These are phyloP conservation scores for Autographa gamma DNA, from an alignment of 2,888 invertebrate genomes.

Conservation along the genomic window DNA sequence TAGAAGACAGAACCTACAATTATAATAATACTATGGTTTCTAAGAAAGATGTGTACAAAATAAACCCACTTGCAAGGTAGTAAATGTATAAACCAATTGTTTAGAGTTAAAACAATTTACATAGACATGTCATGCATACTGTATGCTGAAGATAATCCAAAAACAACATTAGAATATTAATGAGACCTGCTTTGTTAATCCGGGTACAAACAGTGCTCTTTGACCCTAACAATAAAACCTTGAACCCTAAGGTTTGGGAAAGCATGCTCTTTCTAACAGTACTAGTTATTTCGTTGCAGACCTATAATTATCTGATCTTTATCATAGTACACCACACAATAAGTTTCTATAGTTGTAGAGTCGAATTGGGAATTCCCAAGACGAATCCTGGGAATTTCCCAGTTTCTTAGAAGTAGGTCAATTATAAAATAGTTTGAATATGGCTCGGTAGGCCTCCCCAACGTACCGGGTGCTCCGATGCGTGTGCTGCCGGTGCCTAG, in stretches of 20 bases:
- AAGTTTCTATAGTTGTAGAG: conserved; percentile 25
- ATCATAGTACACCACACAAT: conserved; percentile 16
- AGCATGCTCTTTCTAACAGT: background rate
- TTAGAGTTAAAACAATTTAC: conserved; percentile 34
- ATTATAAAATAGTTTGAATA: background rate
- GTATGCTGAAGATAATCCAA: conserved; percentile 27
- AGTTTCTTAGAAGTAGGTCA: conserved; percentile 4
- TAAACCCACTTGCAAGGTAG: conserved; percentile 9
- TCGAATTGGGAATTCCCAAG: background rate
- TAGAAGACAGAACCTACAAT: background rate
- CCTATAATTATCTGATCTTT: conserved; percentile 42
- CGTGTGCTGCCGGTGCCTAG: conserved; percentile 90
- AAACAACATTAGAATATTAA: conserved; percentile 49
- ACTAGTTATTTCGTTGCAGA: conserved; percentile 20
- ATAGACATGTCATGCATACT: conserved; percentile 49
- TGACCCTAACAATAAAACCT: background rate
- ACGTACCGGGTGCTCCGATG: conserved; percentile 91
- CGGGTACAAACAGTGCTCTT: background rate
- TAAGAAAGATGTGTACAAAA: conserved; percentile 14
- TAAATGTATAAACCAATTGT: conserved; percentile 18
- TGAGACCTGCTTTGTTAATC: conserved; percentile 23
- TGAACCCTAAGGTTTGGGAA: background rate
- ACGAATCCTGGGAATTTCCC: conserved; percentile 28
- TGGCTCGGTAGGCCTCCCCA: conserved; percentile 17
- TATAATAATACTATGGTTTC: conserved; percentile 3